A percentile compares a stretch with the other conserved stretches of the same genome.
These are phyloP conservation scores for Ctenopoma multispine DNA, from an alignment of 2,797 vertebrate genomes.

Conservation along the genomic window DNA sequence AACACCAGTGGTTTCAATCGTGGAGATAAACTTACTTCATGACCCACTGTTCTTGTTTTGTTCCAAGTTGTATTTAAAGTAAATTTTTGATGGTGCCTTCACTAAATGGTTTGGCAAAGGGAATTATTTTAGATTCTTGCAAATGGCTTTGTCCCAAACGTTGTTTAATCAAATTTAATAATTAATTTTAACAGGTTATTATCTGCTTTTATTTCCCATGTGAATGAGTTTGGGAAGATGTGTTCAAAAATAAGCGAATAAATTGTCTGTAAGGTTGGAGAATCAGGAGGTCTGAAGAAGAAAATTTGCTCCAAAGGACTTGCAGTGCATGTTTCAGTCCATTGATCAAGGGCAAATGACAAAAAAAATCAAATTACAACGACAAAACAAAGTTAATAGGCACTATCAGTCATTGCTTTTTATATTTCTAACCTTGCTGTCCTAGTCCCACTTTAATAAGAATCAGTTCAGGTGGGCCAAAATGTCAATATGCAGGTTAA, in stretches of 20 bases:
- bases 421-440: constrained; percentile 34
- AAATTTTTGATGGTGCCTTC: constrained; percentile 67
- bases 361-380: constrained; percentile 41
- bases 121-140: constrained; percentile 61
- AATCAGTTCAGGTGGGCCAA: constrained; percentile 13
- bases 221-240: constrained; percentile 38
- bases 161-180: constrained; percentile 61
- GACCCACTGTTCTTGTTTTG: constrained; percentile 79
- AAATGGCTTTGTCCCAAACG: constrained; percentile 42
- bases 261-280: constrained; percentile 30
- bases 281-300: constrained; percentile 33
- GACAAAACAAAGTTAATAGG: constrained; percentile 50
- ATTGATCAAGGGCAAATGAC: constrained; percentile 48
- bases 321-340: constrained; percentile 36
- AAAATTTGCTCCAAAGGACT: constrained; percentile 23
- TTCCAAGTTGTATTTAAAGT: constrained; percentile 76
- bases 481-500: constrained; percentile 41
- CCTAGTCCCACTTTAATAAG: constrained; percentile 15
- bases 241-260: constrained; percentile 27
- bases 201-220: constrained; percentile 65
- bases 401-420: constrained; percentile 45
- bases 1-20: constrained; percentile 77
- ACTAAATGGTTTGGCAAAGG: constrained; percentile 63
- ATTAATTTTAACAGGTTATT: constrained; percentile 65
- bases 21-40: constrained; percentile 78